Conservation (phyloP, 2,113 vertebrate genomes). For the Eretmochelys imbricata region DNA sequence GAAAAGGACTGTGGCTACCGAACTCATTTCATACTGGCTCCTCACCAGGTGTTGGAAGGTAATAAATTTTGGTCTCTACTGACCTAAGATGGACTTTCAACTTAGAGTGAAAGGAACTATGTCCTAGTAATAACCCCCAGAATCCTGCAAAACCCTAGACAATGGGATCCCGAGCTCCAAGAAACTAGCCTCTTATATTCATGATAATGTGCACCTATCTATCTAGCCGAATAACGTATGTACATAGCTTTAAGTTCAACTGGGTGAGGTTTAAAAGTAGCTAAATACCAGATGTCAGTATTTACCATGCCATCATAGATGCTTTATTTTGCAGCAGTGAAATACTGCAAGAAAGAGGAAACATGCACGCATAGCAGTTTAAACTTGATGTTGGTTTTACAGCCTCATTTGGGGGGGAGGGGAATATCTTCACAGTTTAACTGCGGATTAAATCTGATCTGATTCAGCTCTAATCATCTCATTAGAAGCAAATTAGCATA, state of each 20-base stretch:
- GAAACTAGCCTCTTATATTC: not conserved
- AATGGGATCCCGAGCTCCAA: not conserved
- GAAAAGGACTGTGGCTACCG: not conserved
- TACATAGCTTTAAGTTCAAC: not conserved
- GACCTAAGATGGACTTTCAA: not conserved
- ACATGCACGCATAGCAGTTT: not conserved
- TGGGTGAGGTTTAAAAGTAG: not conserved
- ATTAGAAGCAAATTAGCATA: constrained; percentile 63
- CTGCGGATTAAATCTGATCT: constrained; percentile 69
- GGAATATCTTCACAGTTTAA: constrained; percentile 57
- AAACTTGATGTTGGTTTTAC: constrained; percentile 57
- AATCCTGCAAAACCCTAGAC: not conserved
- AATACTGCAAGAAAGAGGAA: not conserved
- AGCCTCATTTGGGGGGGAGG: constrained; percentile 37
- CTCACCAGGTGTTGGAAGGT: not conserved
- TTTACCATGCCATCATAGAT: not conserved
- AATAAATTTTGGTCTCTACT: not conserved
- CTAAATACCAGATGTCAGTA: constrained; percentile 28
- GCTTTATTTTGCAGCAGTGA: constrained; percentile 11
- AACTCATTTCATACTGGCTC: not conserved
- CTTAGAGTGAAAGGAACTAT: not conserved
- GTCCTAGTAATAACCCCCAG: not conserved
- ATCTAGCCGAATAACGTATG: not conserved
- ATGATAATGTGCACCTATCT: rapidly evolving
- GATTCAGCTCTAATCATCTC: constrained; percentile 68